Evolutionary conservation across 2,888 invertebrate species (phyloP).

Genomic region (Zelleria hepariella): DNA sequence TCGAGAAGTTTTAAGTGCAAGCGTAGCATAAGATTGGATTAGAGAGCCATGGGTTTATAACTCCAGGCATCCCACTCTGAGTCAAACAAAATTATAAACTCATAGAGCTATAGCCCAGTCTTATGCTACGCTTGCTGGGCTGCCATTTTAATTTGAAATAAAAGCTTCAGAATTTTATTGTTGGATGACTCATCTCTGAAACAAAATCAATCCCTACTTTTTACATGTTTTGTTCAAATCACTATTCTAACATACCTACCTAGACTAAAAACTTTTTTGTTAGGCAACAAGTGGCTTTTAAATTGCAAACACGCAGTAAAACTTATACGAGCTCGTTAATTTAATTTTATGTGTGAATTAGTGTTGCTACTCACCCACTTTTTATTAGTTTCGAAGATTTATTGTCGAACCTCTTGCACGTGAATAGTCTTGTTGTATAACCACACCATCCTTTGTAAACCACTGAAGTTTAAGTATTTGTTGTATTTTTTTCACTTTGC

Average conservation of each 20-base stretch:
- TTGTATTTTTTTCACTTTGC: constrained; percentile 11
- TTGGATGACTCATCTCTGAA: too few species aligned
- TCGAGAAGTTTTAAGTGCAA: too few species aligned
- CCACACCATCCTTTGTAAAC: not conserved
- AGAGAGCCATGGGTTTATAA: too few species aligned
- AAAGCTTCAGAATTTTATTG: too few species aligned
- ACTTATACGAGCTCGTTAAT: constrained; percentile 3
- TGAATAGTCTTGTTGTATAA: not conserved
- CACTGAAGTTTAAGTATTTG: not conserved
- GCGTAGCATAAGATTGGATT: too few species aligned
- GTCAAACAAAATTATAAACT: too few species aligned
- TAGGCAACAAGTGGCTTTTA: constrained; percentile 2
- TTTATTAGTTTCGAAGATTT: constrained; percentile 33
- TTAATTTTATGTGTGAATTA: constrained; percentile 11
- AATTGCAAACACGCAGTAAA: constrained; percentile 6
- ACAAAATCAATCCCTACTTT: not conserved
- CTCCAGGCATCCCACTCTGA: too few species aligned
- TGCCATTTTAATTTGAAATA: too few species aligned
- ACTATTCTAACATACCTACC: constrained; percentile 1
- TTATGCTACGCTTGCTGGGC: too few species aligned
- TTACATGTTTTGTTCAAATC: not conserved
- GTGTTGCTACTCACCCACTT: constrained; percentile 54
- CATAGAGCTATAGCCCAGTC: too few species aligned
- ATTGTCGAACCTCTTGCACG: not conserved
- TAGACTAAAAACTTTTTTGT: too few species aligned